Conservation (phyloP, 2,113 vertebrate genomes). For the Xiphias gladius region DNA sequence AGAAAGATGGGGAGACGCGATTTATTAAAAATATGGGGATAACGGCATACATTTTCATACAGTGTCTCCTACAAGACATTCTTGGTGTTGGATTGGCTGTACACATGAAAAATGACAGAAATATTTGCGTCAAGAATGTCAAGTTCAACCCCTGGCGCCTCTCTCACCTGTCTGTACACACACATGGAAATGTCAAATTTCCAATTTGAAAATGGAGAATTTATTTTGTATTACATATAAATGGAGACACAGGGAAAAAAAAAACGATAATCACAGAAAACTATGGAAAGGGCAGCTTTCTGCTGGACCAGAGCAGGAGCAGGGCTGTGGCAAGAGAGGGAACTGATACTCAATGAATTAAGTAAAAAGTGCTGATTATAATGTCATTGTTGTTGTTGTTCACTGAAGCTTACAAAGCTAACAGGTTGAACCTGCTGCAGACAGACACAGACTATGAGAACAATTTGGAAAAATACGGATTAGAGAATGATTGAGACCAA, state of each 20-base stretch:
- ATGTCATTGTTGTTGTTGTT: slow-evolving; percentile 7
- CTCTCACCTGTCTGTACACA: neutral
- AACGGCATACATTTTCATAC: neutral
- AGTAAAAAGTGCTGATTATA: neutral
- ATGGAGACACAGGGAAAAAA: neutral
- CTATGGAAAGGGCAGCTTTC: neutral
- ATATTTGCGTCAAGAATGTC: neutral
- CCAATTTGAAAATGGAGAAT: neutral
- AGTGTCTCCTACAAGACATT: slow-evolving; percentile 1
- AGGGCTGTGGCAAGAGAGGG: neutral
- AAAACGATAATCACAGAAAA: neutral
- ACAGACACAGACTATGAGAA: slow-evolving; percentile 14
- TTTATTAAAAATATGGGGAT: neutral
- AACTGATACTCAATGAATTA: neutral
- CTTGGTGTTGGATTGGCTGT: neutral
- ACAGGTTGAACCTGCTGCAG: slow-evolving; percentile 37
- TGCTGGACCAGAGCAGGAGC: neutral
- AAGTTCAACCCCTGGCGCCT: neutral
- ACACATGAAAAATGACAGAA: neutral
- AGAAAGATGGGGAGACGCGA: neutral
- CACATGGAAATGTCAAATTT: neutral
- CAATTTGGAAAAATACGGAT: neutral
- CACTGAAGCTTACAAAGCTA: neutral
- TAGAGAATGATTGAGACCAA: neutral
- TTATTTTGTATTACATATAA: neutral